Evolutionary conservation across 2,888 invertebrate genomes (phyloP), one percentile per base, ranked within the genome.

Genomic region (Epiblema foenella): DNA sequence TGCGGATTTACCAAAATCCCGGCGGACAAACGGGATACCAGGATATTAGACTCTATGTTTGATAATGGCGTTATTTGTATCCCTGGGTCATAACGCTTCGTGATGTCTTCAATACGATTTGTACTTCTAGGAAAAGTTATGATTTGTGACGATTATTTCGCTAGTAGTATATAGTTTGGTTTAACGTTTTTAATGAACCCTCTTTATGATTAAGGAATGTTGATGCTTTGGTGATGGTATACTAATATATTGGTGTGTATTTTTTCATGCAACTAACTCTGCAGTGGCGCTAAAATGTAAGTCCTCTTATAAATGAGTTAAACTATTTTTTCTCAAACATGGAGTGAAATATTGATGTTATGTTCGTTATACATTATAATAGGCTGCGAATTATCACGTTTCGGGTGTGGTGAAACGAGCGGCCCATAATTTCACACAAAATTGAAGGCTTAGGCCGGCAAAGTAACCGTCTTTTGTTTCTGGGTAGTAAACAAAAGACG

Each of bases 251-350:
- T 64, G 56, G 52, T 73, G 77, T 69, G 46, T 78, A 81, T 83
- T 75, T 78, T 80, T 89, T 91, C 79, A 91, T 80, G 91, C 92
- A 85, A 64, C 52, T 65, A 75, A 81, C 83, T 77, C 64, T 78
- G 83, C 87, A 93, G 93, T 91, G 87, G 90, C 91, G 73, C 81
- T 93, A 68, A 93, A 93, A 86, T 93, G 93, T 93, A 89, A 93
- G 93, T 93, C 91, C 86, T 4, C 42, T 42, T 15, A 46, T 46
- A 46, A 7, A 46, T n/a, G n/a, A 46, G 46, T 1, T 46, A 46
- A 46, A 46, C 46, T 33, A 8, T 33, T 33, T 33, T 33, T 33
- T n/a, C n/a, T n/a, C n/a, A n/a, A n/a, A n/a, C n/a, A n/a, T n/a
- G n/a, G n/a, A n/a, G n/a, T n/a, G n/a, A n/a, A n/a, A n/a, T n/a